A percentile compares a stretch with the other conserved stretches of the same genome.
These are phyloP conservation scores for Drosophila pseudoobscura DNA, from an alignment of 1,140 invertebrate genomes.

Conservation along the genomic window DNA sequence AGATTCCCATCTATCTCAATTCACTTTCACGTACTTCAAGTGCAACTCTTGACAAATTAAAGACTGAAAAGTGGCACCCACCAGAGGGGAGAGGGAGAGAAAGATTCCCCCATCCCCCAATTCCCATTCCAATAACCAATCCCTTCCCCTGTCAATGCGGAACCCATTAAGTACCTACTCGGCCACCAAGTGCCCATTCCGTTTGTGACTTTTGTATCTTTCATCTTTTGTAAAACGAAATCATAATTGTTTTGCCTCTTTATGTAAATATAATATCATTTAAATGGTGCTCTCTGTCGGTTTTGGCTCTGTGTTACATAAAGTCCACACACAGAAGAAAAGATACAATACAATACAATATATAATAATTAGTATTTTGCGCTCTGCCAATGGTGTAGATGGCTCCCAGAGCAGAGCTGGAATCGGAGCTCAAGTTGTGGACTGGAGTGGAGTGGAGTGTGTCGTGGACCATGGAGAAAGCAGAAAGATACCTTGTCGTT, in stretches of 20 bases:
- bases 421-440: neutral
- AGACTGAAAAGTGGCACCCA: constrained; percentile 72
- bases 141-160: constrained; percentile 58
- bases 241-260: constrained; percentile 63
- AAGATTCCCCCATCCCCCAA: constrained; percentile 7
- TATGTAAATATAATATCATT: constrained; percentile 78
- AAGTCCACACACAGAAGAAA: constrained; percentile 42
- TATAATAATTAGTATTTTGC: constrained; percentile 76
- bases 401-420: constrained; percentile 26
- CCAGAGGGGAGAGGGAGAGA: constrained; percentile 23
- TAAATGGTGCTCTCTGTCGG: constrained; percentile 57
- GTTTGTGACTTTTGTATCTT: constrained; percentile 6
- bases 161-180: constrained; percentile 60
- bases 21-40: constrained; percentile 74
- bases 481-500: constrained; percentile 52
- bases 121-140: constrained; percentile 20
- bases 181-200: constrained; percentile 30
- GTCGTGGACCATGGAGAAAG: constrained; percentile 55
- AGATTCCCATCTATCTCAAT: constrained; percentile 62
- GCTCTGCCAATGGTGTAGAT: constrained; percentile 59
- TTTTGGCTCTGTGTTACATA: constrained; percentile 53
- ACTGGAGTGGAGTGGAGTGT: neutral
- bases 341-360: constrained; percentile 46
- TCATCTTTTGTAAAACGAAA: constrained; percentile 57
- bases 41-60: constrained; percentile 80